phyloP scores from a whole-genome alignment of 2,113 vertebrate genomes.

The Danionella cerebrum region DNA sequence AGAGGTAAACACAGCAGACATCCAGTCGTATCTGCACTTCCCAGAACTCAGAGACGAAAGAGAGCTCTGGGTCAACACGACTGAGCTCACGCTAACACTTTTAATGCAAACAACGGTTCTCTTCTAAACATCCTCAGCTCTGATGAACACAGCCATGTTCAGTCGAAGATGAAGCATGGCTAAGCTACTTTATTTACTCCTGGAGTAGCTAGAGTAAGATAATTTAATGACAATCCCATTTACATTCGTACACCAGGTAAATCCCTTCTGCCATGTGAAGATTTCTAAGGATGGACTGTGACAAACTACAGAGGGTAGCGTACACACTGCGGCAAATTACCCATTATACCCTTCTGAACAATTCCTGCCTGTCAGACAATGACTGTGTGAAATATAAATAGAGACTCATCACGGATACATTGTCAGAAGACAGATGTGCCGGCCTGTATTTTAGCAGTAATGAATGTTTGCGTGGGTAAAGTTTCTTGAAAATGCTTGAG shows the following conservation, averaged over 20 bases:
- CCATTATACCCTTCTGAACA: neutral
- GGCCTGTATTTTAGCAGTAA: neutral
- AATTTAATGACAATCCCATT: slow-evolving; percentile 15
- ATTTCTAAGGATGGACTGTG: neutral
- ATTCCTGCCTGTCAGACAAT: neutral
- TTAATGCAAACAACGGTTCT: neutral
- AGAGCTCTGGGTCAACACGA: neutral
- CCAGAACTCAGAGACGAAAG: neutral
- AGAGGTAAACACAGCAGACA: neutral
- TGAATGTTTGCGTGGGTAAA: neutral
- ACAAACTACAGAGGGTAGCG: neutral
- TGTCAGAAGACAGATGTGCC: neutral
- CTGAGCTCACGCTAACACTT: neutral
- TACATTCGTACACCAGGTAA: neutral
- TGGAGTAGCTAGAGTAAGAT: slow-evolving; percentile 13
- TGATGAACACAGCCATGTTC: neutral
- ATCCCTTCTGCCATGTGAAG: neutral
- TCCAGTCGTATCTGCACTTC: neutral
- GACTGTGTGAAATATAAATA: neutral
- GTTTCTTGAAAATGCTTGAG: neutral
- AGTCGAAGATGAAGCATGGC: neutral
- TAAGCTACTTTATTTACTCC: slow-evolving; percentile 16
- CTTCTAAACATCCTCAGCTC: neutral
- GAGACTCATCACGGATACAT: neutral
- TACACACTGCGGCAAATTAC: neutral